Evolutionary conservation across 2,888 invertebrate genomes (phyloP).

Genomic region (Eilema sororculum): DNA sequence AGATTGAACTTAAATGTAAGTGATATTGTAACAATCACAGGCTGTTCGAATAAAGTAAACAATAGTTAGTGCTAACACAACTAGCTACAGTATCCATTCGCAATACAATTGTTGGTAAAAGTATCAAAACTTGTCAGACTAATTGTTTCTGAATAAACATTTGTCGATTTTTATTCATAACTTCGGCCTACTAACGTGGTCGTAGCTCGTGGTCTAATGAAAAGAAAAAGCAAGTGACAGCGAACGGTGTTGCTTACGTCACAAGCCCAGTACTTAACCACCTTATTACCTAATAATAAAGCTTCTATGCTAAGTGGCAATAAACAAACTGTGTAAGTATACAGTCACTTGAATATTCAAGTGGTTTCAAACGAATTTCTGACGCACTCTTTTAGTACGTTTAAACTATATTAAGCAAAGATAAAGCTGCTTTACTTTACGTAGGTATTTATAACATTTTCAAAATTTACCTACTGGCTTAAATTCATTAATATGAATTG

Average conservation of each 20-base stretch:
- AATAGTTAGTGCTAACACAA: too few relatives aligned
- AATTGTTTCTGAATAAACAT: not conserved
- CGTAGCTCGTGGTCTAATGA: not conserved
- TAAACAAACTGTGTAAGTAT: not conserved
- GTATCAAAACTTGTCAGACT: not conserved
- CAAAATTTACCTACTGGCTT: too few relatives aligned
- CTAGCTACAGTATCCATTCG: too few relatives aligned
- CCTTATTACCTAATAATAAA: constrained; percentile 15
- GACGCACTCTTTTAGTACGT: not conserved
- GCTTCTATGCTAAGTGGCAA: constrained; percentile 13
- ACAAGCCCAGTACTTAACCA: not conserved
- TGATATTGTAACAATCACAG: too few relatives aligned
- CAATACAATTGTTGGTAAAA: not conserved
- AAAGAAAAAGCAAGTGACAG: not conserved
- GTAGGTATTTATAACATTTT: too few relatives aligned
- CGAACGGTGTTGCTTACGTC: not conserved
- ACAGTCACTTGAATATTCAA: not conserved
- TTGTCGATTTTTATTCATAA: not conserved
- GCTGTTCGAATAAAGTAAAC: too few relatives aligned
- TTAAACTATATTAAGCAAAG: not conserved
- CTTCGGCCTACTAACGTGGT: not conserved
- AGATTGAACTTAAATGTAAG: too few relatives aligned
- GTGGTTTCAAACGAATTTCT: not conserved
- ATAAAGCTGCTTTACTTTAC: not conserved
- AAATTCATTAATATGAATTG: too few relatives aligned